Base-by-base conservation (phyloP, 1,140 invertebrate genomes). In the Asbolus verrucosus region DNA sequence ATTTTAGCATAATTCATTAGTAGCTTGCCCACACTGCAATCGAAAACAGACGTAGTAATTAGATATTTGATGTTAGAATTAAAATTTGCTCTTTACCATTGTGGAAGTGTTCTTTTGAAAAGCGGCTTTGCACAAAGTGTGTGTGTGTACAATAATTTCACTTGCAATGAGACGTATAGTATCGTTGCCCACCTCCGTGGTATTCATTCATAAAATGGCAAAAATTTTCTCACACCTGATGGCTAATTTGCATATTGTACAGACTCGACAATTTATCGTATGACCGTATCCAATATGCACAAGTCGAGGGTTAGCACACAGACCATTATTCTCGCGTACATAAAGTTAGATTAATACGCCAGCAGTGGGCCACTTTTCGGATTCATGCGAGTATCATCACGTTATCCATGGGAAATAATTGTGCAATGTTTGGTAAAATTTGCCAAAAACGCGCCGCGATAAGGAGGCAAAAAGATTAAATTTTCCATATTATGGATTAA, bases 141-240 rank as follows among this genome's bases (percentile, higher is more conserved):
- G 54, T 69, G 54, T 50, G 16, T 33, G n/a, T 30, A 54, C 27
- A 54, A 54, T 54, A 54, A 54, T 54, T 54, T 43, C 36, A 27
- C 59, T 46, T 69, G 43, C 39, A 19, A 46, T 59, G 13, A 41
- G 27, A 39, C 67, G 50, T 69, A 36, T 69, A 61, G 67, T 68
- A 69, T 59, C 16, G 36, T 62, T 54, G 67, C 67, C 67, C 50
- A 69, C 67, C 62, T 36, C 27, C 19, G 27, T 30, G 31, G 19
- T 54, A 54, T 21, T 39, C 67, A 69, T 69, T 69, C 67, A 69
- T 69, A 69, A 69, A 54, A 18, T 11, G 33, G 27, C 13, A 19
- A 11, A 24, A 61, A 16, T 16, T 62, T 69, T 69, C 67, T 69
- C 67, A 69, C 67, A 50, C 67, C 59, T 41, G 67, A 69, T 50